Percentiles rank a stretch among this genome's conserved stretches.
Evolutionary conservation across 2,888 invertebrate species (phyloP).

Genomic region (Rhimphoctona megacephalus): DNA sequence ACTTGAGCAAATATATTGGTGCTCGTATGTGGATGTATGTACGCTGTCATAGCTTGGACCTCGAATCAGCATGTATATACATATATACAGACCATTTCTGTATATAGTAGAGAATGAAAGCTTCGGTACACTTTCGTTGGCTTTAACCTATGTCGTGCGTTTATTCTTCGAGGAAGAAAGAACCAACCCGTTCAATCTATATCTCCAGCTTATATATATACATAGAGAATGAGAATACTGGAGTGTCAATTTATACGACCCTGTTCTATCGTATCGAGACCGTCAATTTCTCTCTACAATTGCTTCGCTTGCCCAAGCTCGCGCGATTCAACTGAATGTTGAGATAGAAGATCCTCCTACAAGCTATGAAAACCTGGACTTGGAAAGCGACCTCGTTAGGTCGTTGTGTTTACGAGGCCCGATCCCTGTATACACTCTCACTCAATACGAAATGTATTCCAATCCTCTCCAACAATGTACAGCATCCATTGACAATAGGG

Average conservation of each 20-base stretch:
- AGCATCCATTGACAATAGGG: conserved; percentile 13
- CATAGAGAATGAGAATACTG: conserved; percentile 2
- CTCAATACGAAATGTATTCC: conserved; percentile 46
- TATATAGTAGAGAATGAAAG: conserved; percentile 25
- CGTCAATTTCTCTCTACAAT: conserved; percentile 44
- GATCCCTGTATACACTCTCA: conserved; percentile 8
- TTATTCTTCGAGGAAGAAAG: conserved; percentile 34
- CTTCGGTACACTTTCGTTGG: conserved; percentile 46
- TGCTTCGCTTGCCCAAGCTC: conserved; percentile 41
- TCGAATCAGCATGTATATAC: conserved; percentile 5
- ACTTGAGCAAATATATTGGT: conserved; percentile 8
- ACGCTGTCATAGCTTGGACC: background rate
- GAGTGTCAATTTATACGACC: conserved; percentile 57
- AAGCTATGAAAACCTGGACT: conserved; percentile 27
- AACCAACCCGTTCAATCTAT: conserved; percentile 20
- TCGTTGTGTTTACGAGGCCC: conserved; percentile 33
- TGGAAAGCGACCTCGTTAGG: conserved; percentile 54
- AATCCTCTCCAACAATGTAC: conserved; percentile 10
- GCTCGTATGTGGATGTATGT: background rate
- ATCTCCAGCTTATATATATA: conserved; percentile 3
- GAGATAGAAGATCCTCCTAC: conserved; percentile 31
- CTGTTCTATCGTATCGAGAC: background rate
- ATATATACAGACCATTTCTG: conserved; percentile 3
- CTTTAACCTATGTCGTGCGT: conserved; percentile 37
- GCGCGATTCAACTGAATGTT: conserved; percentile 34